Evolutionary conservation across 2,113 vertebrate species (phyloP).

Genomic region (Ibidorhyncha struthersii): DNA sequence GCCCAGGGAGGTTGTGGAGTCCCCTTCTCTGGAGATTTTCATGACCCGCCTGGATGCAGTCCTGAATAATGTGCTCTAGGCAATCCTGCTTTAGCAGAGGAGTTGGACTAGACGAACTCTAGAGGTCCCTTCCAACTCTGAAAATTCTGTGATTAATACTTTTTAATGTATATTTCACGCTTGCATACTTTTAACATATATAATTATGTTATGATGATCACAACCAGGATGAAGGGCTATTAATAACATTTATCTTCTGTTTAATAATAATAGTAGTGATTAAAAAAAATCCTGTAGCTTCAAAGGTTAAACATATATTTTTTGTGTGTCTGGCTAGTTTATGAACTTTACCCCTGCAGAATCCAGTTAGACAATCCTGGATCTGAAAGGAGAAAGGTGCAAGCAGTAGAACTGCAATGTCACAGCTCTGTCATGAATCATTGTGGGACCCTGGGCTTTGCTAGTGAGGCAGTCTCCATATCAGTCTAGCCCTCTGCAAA

Average conservation of each 20-base stretch:
- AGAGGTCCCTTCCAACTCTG: neutral
- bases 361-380: neutral
- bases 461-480: accelerated
- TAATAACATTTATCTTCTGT: neutral
- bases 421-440: neutral
- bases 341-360: neutral
- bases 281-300: neutral
- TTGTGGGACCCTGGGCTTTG: neutral
- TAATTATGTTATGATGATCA: neutral
- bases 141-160: too few species aligned
- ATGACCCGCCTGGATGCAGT: too few species aligned
- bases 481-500: neutral
- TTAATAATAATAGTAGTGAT: neutral
- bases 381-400: neutral
- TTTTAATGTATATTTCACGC: neutral
- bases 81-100: neutral
- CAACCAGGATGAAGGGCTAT: neutral
- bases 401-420: neutral
- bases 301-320: neutral
- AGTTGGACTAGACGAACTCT: neutral
- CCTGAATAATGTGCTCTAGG: neutral
- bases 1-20: too few species aligned
- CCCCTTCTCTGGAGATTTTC: too few species aligned
- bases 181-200: neutral
- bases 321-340: neutral